These are phyloP conservation scores for Lypha dubia DNA, from an alignment of 2,888 invertebrate species.

Conservation along the genomic window DNA sequence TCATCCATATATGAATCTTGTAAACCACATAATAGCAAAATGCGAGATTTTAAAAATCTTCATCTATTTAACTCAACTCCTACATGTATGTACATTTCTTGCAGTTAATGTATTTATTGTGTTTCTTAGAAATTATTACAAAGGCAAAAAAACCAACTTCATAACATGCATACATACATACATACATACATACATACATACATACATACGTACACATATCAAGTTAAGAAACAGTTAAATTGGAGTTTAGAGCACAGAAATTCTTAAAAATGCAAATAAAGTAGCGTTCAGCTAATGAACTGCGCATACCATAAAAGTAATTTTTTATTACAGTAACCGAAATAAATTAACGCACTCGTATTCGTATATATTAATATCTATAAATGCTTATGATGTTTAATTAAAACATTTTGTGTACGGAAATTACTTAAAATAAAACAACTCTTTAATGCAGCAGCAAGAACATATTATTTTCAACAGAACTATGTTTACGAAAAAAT, in stretches of 20 bases:
- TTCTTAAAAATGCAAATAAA: background rate
- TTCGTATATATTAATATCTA: slow-evolving; percentile 27
- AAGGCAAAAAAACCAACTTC: too few species aligned
- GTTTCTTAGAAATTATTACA: too few species aligned
- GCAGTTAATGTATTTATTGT: background rate
- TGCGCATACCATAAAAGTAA: background rate
- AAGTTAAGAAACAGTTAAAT: background rate
- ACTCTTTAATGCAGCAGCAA: background rate
- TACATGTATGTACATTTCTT: slow-evolving; percentile 9
- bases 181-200: background rate
- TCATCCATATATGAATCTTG: background rate
- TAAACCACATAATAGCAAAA: slow-evolving; percentile 5
- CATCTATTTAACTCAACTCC: background rate
- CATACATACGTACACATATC: background rate
- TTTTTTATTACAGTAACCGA: slow-evolving; percentile 13
- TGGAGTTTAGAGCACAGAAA: background rate
- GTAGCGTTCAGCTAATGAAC: slow-evolving; percentile 1
- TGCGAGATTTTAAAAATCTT: slow-evolving; percentile 4
- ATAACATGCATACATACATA: background rate
- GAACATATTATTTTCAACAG: background rate
- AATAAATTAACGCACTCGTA: slow-evolving; percentile 14
- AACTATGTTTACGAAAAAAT: background rate
- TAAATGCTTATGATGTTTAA: background rate
- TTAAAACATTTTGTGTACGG: too few species aligned
- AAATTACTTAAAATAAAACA: background rate